Evolutionary conservation across 2,888 invertebrate species (phyloP).

Genomic region (Xestia c-nigrum): DNA sequence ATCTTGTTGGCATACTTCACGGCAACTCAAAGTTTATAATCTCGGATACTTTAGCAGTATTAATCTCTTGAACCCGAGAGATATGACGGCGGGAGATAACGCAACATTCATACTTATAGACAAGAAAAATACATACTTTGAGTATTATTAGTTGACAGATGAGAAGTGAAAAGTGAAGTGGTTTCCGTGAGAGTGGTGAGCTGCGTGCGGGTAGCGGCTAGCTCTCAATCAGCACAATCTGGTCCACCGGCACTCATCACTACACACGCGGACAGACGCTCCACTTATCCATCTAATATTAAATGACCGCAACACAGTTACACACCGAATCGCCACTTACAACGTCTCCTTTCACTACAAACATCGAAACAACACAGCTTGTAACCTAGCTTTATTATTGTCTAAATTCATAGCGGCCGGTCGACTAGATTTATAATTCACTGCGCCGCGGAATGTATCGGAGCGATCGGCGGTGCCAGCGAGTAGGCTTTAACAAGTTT

Average conservation of each 20-base stretch:
- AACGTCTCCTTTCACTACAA: slow-evolving; percentile 86
- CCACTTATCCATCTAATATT: slow-evolving; percentile 73
- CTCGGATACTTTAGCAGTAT: slow-evolving; percentile 27
- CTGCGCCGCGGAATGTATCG: slow-evolving; percentile 45
- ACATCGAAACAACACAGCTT: slow-evolving; percentile 77
- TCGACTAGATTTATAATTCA: slow-evolving; percentile 76
- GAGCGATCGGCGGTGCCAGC: slow-evolving; percentile 42
- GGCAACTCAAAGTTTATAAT: slow-evolving; percentile 39
- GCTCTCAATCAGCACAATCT: slow-evolving; percentile 54
- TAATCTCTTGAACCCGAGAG: slow-evolving; percentile 53
- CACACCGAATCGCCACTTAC: slow-evolving; percentile 76
- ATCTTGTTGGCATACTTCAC: slow-evolving; percentile 27
- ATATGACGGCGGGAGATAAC: slow-evolving; percentile 47
- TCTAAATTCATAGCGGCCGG: slow-evolving; percentile 83
- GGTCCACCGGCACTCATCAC: slow-evolving; percentile 66
- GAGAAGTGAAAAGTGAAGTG: slow-evolving; percentile 58
- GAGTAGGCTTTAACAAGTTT: slow-evolving; percentile 68
- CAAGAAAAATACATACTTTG: slow-evolving; percentile 68
- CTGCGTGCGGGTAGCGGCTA: slow-evolving; percentile 31
- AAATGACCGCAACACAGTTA: slow-evolving; percentile 78
- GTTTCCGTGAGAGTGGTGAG: slow-evolving; percentile 43
- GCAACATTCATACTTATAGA: slow-evolving; percentile 23
- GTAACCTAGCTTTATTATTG: slow-evolving; percentile 78
- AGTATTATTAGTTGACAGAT: slow-evolving; percentile 58
- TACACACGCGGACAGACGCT: slow-evolving; percentile 69